Evolutionary conservation across 2,113 vertebrate genomes (phyloP), one percentile per base, ranked within the genome.

Genomic region (Thalassoma bifasciatum): DNA sequence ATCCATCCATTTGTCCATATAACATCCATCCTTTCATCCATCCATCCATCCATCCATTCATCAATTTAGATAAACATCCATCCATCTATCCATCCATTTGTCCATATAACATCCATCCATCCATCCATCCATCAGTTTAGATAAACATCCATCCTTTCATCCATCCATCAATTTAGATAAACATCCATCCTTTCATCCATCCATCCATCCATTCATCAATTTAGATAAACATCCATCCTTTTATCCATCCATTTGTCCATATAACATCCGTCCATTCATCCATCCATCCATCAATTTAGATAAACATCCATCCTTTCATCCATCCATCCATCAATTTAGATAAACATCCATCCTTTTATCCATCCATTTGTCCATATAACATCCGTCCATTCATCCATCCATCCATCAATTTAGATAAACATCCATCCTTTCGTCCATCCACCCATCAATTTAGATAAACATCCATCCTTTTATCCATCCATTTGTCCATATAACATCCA

Each of bases 191-290:
- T n/a, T n/a, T n/a, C n/a, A n/a, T n/a, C n/a, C n/a, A 22, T 46
- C 30, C 2, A 52, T 37, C n/a, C 13, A 72, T 57, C 22, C 16
- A 71, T 66, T 57, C 11, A 22, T 40, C 63, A 2, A 38, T 52
- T 44, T 10, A 9, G 23, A 5, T 14, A 17, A 34, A 22, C 11
- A 22, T 13, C 5, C 2, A 9, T 54, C 24, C 1, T 10, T 42
- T 11, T 12, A 49, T 23, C 19, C 26, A 64, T 50, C 42, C 6
- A n/a, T n/a, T n/a, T n/a, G n/a, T n/a, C n/a, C n/a, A n/a, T n/a
- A n/a, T n/a, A n/a, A n/a, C n/a, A n/a, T n/a, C n/a, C 4, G 54
- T 2, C 14, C 10, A 38, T 53, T 36, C 23, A 24, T 24, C 16
- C 10, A 8, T 61, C 44, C 44, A 44, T 47, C 16, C 44, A 47